These are phyloP conservation scores for Botrylloides violaceus DNA, from an alignment of 23 tunicate genomes.

Conservation along the genomic window DNA sequence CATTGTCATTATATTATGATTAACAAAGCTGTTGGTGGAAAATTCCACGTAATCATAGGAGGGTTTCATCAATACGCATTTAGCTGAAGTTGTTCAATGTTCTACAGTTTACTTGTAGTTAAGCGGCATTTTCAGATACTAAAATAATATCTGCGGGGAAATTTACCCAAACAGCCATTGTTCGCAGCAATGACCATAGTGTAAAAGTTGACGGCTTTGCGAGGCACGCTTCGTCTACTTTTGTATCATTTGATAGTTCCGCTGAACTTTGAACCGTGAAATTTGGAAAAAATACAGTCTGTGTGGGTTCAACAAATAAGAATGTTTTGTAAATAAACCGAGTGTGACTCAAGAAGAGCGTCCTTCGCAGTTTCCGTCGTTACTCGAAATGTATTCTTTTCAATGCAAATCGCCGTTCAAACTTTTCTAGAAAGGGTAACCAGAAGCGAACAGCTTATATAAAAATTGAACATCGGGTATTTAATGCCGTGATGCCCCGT, in stretches of 20 bases:
- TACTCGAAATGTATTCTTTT: too few relatives aligned
- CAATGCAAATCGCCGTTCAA: too few relatives aligned
- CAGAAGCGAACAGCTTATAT: too few relatives aligned
- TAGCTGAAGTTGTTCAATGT: too few relatives aligned
- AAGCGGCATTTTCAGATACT: neutral
- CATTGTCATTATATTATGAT: too few relatives aligned
- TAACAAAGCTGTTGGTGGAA: too few relatives aligned
- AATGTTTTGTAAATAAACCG: neutral
- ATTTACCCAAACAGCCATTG: neutral
- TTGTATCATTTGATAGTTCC: neutral
- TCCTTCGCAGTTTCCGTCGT: neutral
- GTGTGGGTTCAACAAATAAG: neutral
- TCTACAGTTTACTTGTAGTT: too few relatives aligned
- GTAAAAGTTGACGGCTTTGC: neutral
- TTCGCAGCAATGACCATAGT: neutral
- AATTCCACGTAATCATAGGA: too few relatives aligned
- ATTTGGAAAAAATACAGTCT: neutral
- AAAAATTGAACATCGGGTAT: too few relatives aligned
- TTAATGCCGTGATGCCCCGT: too few relatives aligned
- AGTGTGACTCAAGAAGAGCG: neutral
- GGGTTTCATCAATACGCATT: too few relatives aligned
- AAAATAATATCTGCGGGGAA: neutral
- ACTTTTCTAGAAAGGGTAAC: too few relatives aligned
- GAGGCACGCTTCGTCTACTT: neutral
- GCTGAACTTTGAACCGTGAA: constrained; percentile 3